A percentile compares a stretch with the other conserved stretches of the same genome.
phyloP scores from a whole-genome alignment of 2,113 vertebrate species.

The Alces alces region DNA sequence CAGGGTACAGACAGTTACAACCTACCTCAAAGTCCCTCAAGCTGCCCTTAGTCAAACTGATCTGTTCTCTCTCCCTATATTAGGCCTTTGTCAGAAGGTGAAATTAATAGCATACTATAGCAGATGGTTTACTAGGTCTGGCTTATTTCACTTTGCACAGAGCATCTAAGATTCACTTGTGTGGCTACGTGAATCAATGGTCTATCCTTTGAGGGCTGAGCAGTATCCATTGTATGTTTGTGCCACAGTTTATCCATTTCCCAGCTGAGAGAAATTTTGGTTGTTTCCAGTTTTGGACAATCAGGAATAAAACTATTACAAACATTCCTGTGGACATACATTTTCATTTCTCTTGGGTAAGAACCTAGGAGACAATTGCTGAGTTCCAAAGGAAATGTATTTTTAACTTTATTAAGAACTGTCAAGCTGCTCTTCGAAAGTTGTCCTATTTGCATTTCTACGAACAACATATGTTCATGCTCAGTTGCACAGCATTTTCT shows the following conservation, averaged over 20 bases:
- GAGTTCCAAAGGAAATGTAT: not conserved
- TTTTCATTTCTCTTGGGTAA: not conserved
- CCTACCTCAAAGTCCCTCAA: fast-evolving
- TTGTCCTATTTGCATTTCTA: not conserved
- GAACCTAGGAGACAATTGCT: not conserved
- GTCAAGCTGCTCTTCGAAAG: too few relatives aligned
- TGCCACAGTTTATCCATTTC: not conserved
- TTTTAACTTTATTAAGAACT: not conserved
- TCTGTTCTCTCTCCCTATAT: not conserved
- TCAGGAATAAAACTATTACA: not conserved
- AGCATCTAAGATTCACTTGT: fast-evolving
- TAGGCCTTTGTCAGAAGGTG: not conserved
- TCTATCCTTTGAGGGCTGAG: fast-evolving
- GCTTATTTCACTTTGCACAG: not conserved
- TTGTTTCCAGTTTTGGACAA: not conserved
- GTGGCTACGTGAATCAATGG: fast-evolving
- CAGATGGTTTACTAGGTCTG: not conserved
- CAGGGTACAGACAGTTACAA: fast-evolving
- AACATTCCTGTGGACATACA: too few relatives aligned
- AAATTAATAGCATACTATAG: fast-evolving
- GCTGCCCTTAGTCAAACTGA: fast-evolving
- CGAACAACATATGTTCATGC: fast-evolving
- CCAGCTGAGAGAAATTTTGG: not conserved
- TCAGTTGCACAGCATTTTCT: not conserved
- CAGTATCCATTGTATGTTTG: fast-evolving